A percentile compares a stretch with the other conserved stretches of the same genome.
Evolutionary conservation across 2,113 vertebrate species (phyloP).

Genomic region (Heterocephalus glaber): DNA sequence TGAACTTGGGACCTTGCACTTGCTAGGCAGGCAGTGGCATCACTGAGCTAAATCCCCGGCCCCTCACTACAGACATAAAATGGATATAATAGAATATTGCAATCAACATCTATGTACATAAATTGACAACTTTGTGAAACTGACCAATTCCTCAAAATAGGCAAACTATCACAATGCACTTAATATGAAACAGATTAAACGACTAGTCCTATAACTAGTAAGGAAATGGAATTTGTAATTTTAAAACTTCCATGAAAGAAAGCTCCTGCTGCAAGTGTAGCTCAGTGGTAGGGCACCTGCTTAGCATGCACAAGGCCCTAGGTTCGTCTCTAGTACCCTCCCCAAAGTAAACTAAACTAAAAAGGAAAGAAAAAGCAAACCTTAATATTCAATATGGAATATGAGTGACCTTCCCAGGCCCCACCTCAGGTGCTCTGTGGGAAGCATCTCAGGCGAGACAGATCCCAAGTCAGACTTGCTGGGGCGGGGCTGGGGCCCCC

Average conservation of each 20-base stretch:
- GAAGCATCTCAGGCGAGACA: not conserved
- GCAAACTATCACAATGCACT: not conserved
- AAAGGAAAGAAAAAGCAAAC: not conserved
- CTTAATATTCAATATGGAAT: not conserved
- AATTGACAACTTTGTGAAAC: not conserved
- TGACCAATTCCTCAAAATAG: not conserved
- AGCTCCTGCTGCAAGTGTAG: no score
- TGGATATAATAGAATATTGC: not conserved
- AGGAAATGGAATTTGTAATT: not conserved
- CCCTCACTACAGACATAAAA: not conserved
- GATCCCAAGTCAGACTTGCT: fast-evolving
- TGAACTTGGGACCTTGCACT: no score
- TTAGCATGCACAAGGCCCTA: not conserved
- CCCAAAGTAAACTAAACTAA: not conserved
- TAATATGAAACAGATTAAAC: not conserved
- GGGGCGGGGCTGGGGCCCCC: not conserved
- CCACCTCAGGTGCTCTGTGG: fast-evolving
- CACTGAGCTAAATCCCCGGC: no score
- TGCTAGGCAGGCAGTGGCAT: no score
- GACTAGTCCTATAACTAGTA: not conserved
- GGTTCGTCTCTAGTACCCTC: not conserved
- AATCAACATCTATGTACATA: not conserved
- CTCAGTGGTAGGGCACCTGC: not conserved
- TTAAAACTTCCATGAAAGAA: not conserved
- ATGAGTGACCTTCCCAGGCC: fast-evolving